phyloP scores from a whole-genome alignment of 2,888 invertebrate genomes.

The Teleogryllus oceanicus region DNA sequence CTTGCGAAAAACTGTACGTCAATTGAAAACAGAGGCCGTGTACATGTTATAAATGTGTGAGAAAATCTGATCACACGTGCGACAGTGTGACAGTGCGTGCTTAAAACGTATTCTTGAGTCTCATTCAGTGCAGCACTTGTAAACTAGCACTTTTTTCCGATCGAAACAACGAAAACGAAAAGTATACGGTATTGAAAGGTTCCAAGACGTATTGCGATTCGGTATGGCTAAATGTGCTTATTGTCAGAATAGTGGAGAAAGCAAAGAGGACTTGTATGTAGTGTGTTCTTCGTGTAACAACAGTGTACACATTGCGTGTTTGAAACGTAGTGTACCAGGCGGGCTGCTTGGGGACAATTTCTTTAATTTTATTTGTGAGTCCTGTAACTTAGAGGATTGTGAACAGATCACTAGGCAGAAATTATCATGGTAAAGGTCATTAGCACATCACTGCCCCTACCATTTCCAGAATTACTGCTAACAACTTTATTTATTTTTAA shows the following conservation, averaged over 20 bases:
- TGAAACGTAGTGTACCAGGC: constrained; percentile 31
- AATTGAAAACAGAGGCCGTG: neutral
- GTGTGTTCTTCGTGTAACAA: constrained; percentile 30
- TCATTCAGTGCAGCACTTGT: no score
- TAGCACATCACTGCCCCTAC: neutral
- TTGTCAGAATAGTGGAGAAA: neutral
- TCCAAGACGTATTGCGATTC: no score
- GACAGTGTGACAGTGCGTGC: no score
- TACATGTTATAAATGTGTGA: no score
- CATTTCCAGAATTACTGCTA: neutral
- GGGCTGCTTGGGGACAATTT: constrained; percentile 35
- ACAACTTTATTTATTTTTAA: constrained; percentile 27
- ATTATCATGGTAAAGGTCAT: constrained; percentile 34
- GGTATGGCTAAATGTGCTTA: neutral
- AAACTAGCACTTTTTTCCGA: no score
- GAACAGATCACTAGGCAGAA: constrained; percentile 34
- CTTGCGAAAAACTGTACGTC: neutral
- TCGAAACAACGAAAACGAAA: no score
- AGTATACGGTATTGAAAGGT: no score
- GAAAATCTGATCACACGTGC: no score
- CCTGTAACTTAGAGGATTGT: constrained; percentile 29
- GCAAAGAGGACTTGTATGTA: constrained; percentile 21
- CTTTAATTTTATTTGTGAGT: constrained; percentile 32
- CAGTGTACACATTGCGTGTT: constrained; percentile 30
- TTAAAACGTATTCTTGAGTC: no score